These are phyloP conservation scores for Chiloscyllium plagiosum DNA, from an alignment of 2,113 vertebrate genomes.

Conservation along the genomic window DNA sequence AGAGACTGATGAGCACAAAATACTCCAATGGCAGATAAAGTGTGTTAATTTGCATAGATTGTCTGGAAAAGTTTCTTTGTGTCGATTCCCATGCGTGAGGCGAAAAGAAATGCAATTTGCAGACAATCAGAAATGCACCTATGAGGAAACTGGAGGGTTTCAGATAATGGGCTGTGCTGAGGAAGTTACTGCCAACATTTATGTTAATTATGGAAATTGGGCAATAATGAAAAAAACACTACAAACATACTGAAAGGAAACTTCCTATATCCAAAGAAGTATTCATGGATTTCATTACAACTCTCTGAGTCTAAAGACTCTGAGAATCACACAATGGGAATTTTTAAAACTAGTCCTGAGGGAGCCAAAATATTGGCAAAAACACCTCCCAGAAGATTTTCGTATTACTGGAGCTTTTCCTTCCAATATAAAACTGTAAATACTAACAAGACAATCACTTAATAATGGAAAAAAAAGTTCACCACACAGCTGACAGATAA, in stretches of 20 bases:
- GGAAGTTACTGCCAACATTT: conserved; percentile 28
- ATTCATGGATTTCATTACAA: neutral
- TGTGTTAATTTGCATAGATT: conserved; percentile 44
- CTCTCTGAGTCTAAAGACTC: neutral
- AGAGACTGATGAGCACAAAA: conserved; percentile 61
- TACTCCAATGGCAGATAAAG: conserved; percentile 53
- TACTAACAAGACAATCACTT: neutral
- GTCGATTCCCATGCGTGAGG: conserved; percentile 48
- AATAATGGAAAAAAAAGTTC: neutral
- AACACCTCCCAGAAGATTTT: conserved; percentile 12
- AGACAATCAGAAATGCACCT: conserved; percentile 30
- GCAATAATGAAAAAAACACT: neutral
- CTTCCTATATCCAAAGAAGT: neutral
- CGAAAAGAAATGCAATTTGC: conserved; percentile 37
- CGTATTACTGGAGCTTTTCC: neutral
- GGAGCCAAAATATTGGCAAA: neutral
- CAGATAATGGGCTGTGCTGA: neutral
- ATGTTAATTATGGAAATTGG: conserved; percentile 16
- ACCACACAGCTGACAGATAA: neutral
- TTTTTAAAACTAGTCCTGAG: neutral
- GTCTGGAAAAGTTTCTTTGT: conserved; percentile 48
- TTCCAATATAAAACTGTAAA: conserved; percentile 10
- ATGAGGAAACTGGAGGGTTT: conserved; percentile 27
- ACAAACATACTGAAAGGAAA: neutral
- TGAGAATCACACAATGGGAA: neutral